Evolutionary conservation across 2,888 invertebrate genomes (phyloP), one percentile per base, ranked within the genome.

Genomic region (Oxyteleia sp.): DNA sequence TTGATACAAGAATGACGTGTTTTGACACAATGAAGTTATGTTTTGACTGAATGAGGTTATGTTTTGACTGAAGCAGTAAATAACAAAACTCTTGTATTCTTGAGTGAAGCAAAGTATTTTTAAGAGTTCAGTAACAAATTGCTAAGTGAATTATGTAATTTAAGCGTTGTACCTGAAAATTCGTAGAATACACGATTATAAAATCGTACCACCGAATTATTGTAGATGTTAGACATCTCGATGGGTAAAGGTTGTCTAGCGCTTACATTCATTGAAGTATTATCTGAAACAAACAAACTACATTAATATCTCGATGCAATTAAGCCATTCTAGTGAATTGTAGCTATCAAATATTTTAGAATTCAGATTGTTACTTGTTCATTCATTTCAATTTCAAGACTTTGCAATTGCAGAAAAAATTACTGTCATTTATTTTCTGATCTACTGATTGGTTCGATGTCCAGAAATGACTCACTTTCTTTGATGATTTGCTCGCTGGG

Each of bases 401-500:
- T 10, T 16, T 45, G 5, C 8, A 45, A 15, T 15, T n/a, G n/a
- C n/a, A 43, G 11, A 13, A 1, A 43, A 5, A 43, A 3, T 13
- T 43, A 43, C 43, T 13, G 4, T 7, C 13, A 43, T 13, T n/a
- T 13, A 45, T 45, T 45, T 45, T 45, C 18, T 20, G 4, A 23
- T 18, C 11, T 47, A 20, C 23, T n/a, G 20, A 47, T 47, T 47
- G 10, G 2, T 47, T 23, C 23, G 45, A 18, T 23, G 1, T 3
- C 11, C 1, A 47, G 0, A 47, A 3, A 29, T 26, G 89, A 95
- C 97, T 96, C 94, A 98, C 98, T 97, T 95, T 97, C 96, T 95
- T 97, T 96, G 85, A 98, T 96, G 51, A 95, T 95, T 93, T 98
- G 97, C 29, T 95, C 95, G 26, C 94, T 94, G 0, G 98, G 98